Percentiles rank a stretch among this genome's conserved stretches.
Evolutionary conservation across 2,797 vertebrate genomes (phyloP).

Genomic region (Sebastes wilsoni): DNA sequence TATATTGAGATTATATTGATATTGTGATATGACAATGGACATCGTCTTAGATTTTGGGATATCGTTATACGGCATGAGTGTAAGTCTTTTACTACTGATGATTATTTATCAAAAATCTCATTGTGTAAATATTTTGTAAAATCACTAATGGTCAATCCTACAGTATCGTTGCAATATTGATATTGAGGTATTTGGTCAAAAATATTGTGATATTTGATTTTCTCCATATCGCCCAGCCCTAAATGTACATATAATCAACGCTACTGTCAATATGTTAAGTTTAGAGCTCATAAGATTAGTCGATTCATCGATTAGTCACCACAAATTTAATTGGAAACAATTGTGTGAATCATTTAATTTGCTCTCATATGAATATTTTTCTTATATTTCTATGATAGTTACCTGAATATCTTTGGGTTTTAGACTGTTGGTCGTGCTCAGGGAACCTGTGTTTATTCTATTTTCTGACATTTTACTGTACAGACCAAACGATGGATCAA

Average conservation of each 20-base stretch:
- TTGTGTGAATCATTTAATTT: not conserved
- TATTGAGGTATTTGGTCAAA: accelerated
- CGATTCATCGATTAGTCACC: not conserved
- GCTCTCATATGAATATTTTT: not conserved
- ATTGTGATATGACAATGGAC: too few species aligned
- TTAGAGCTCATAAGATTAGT: not conserved
- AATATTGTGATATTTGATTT: too few species aligned
- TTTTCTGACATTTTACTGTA: not conserved
- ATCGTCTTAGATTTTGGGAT: too few species aligned
- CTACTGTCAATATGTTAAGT: not conserved
- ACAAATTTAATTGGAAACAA: not conserved
- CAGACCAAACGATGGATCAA: not conserved
- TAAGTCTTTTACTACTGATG: too few species aligned
- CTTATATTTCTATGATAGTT: not conserved
- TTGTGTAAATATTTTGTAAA: too few species aligned
- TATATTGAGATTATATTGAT: accelerated
- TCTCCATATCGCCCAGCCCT: too few species aligned
- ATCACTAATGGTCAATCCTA: too few species aligned
- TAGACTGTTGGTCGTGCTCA: not conserved
- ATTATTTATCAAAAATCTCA: too few species aligned
- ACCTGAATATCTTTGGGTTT: not conserved
- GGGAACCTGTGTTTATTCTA: not conserved
- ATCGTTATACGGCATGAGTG: too few species aligned
- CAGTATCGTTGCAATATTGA: too few species aligned
- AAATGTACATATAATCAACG: too few species aligned